These are phyloP conservation scores for Lydus trimaculatus DNA, from an alignment of 2,888 invertebrate genomes.

Conservation along the genomic window DNA sequence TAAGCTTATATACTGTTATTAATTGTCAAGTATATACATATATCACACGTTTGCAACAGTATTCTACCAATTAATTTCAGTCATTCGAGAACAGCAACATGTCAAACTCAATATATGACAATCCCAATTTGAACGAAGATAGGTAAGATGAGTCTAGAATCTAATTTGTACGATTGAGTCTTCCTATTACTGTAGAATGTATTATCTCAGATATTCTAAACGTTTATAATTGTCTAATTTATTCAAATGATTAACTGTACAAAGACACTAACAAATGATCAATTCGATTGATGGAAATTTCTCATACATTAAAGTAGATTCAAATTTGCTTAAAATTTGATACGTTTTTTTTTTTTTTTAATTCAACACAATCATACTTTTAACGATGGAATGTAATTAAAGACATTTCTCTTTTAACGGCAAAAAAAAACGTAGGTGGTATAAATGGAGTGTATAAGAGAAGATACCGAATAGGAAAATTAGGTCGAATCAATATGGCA, in stretches of 20 bases:
- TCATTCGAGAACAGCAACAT: conserved; percentile 34
- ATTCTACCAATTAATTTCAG: conserved; percentile 38
- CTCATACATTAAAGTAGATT: background rate
- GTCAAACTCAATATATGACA: conserved; percentile 40
- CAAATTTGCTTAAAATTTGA: background rate
- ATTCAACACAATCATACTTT: background rate
- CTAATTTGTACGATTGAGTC: background rate
- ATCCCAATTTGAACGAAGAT: conserved; percentile 12
- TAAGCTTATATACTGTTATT: background rate
- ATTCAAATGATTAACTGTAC: background rate
- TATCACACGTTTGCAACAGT: conserved; percentile 14
- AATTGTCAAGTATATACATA: background rate
- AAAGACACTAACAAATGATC: background rate
- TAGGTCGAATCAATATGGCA: background rate
- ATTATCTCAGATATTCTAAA: background rate
- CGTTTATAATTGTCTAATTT: background rate
- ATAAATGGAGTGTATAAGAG: background rate
- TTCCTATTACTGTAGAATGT: background rate
- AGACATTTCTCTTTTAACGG: background rate
- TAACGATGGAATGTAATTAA: background rate
- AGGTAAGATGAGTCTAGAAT: background rate
- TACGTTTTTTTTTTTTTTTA: background rate
- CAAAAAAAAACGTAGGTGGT: background rate
- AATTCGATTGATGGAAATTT: background rate
- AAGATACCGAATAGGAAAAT: background rate